A percentile compares a stretch with the other conserved stretches of the same genome.
Evolutionary conservation across 2,888 invertebrate species (phyloP).

Genomic region (Amphipyra tragopoginis): DNA sequence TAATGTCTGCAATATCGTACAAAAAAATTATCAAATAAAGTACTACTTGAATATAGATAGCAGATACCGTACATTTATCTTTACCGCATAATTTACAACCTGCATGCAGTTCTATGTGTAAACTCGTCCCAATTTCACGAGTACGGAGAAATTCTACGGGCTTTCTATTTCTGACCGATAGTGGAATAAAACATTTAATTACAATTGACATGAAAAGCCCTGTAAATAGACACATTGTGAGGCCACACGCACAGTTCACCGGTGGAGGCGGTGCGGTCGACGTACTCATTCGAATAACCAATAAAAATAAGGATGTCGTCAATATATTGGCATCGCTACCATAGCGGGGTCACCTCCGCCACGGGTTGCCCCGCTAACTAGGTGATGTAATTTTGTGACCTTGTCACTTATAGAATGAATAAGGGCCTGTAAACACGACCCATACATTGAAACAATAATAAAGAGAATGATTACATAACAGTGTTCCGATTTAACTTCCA

Average conservation of each 20-base stretch:
- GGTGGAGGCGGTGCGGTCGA: slow-evolving; percentile 84
- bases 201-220: slow-evolving; percentile 57
- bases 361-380: slow-evolving; percentile 67
- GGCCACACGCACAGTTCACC: slow-evolving; percentile 84
- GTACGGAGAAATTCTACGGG: slow-evolving; percentile 31
- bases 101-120: slow-evolving; percentile 40
- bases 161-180: slow-evolving; percentile 43
- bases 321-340: slow-evolving; percentile 86
- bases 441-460: slow-evolving; percentile 21
- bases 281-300: slow-evolving; percentile 84
- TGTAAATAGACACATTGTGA: slow-evolving; percentile 73
- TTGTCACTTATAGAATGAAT: slow-evolving; percentile 55
- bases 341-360: slow-evolving; percentile 81
- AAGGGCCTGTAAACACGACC: slow-evolving; percentile 53
- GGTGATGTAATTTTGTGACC: slow-evolving; percentile 55
- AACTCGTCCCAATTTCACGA: slow-evolving; percentile 36
- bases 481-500: slow-evolving; percentile 7
- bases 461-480: slow-evolving; percentile 44
- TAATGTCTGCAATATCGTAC: slow-evolving; percentile 20
- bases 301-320: slow-evolving; percentile 90
- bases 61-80: slow-evolving; percentile 21
- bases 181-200: slow-evolving; percentile 36
- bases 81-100: slow-evolving; percentile 25
- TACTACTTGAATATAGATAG: slow-evolving; percentile 19
- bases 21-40: slow-evolving; percentile 25